Base-by-base conservation (phyloP, 2,797 vertebrate genomes). In the Atherinosoma microstoma region DNA sequence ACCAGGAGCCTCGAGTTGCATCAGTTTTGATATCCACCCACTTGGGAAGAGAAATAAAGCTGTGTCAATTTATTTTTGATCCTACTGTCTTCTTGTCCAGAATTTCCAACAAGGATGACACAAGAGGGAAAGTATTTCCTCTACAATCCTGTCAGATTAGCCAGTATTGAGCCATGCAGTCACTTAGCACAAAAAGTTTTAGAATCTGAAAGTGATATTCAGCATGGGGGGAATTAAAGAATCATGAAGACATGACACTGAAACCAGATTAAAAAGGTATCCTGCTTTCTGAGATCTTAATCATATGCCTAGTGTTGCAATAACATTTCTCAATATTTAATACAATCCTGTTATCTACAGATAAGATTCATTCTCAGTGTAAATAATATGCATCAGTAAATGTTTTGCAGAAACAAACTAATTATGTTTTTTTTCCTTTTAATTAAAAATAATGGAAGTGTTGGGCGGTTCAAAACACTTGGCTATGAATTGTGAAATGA, bases 41-140 rank as follows among this genome's bases (percentile, higher is more conserved):
- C 24, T 27, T 8, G 42, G 38, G 24, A 58, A 45, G 68, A 62
- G n/a, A 63, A 67, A 74, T 62, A 16, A 67, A 78, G 59, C 29
- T 64, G 40, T 12, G 40, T 64, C 29, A 6, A 3, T 63, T 35
- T 57, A 34, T 42, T 66, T 57, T 58, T 58, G 57, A 70, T 51
- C 38, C 30, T 49, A 8, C 45, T 16, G 15, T 66, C 42, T 13
- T 47, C 45, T 67, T 59, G 29, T 59, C n/a, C 45, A 22, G 57
- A 27, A 76, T 60, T 71, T 70, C 34, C n/a, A 68, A 58, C 9
- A 38, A 16, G 36, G 67, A 58, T 2, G 56, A 71, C n/a, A 27
- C 24, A 54, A 49, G 47, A 11, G 15, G 7, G 58, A 8, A 9
- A 8, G 20, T 66, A 32, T 63, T 66, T 70, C 20, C 30, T 27